Evolutionary conservation across 2,113 vertebrate genomes (phyloP), one percentile per base, ranked within the genome.

Genomic region (Bujurquina vittata): DNA sequence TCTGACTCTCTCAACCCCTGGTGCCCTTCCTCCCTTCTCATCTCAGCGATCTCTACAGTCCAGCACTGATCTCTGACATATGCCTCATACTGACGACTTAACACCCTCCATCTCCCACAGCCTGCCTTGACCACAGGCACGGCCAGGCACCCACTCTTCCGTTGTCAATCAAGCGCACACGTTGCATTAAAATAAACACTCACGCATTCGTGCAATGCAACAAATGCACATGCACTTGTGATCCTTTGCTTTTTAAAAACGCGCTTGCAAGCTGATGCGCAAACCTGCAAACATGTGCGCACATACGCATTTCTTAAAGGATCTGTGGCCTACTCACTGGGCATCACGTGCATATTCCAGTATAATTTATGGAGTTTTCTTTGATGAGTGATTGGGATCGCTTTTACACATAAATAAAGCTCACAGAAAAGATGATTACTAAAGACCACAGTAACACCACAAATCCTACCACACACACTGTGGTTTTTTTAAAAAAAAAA

Each of bases 71-170:
- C 92, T 92, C 85, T 89, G 87, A 91, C 93, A 94, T 92, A 91
- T 89, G 91, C 86, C 80, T 90, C 92, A 93, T 93, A 93, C 89
- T 87, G 88, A 91, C 72, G 90, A 90, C 89, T 92, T 94, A 93
- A 89, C 93, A 91, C 93, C 84, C 86, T 49, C 65, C 83, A 49
- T 85, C 81, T 84, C 87, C 83, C 79, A 77, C 59, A 88, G 81
- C 90, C 77, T n/a, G 76, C 77, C 81, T 79, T 75, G 7, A 88
- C 87, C 91, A 85, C 88, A 88, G 87, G 72, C 87, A 85, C 63
- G 80, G 63, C 78, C 1, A 5, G 73, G 61, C 88, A 83, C 80
- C 80, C 67, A n/a, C 82, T 90, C 62, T 29, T 78, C 69, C 10
- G 2, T 85, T 84, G 87, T 91, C 92, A 91, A 84, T 89, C 89